Base-by-base conservation (phyloP, 2,888 invertebrate species). In the Drosophila helvetica region DNA sequence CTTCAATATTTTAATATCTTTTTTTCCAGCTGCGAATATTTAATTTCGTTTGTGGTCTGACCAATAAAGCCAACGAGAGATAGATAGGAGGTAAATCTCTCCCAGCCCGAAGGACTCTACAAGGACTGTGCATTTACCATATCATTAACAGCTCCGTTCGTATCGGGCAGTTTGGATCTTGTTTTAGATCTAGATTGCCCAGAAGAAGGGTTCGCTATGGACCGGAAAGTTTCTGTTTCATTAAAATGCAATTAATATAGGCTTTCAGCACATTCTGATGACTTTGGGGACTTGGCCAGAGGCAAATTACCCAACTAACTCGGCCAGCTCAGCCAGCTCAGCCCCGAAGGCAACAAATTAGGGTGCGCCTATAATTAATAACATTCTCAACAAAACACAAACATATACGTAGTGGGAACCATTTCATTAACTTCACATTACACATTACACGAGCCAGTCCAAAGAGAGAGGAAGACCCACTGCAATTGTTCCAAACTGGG, bases 241-340 rank as follows among this genome's bases (percentile, higher is more conserved):
- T 84, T 84, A 84, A 84, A 84, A 84, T 78, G 86, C 88, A 87
- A 84, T 84, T 87, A 84, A 84, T 84, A 85, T 75, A 70, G 87
- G 71, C 82, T 84, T 84, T 84, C 83, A 87, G 86, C 83, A 87
- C 83, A 64, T 79, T 81, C 71, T 66, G 66, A 66, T 74, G 78
- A 45, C 54, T 62, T 66, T 55, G 66, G 50, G 73, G 70, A 71
- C 71, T 53, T 61, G 15, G 38, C 66, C 43, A 33, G 45, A 53
- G 65, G 47, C 66, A 73, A 75, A 64, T 80, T 77, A 77, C 47
- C 57, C 59, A 47, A 51, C 50, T 57, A 46, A 42, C 38, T 38
- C 25, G 50, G 47, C 42, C 42, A 64, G 45, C 48, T 27, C 22
- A 18, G 33, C 30, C 61, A 19, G 27, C 30, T 22, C 57, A 6